Evolutionary conservation across 2,888 invertebrate species (phyloP).

Genomic region (Parelbella ahira): DNA sequence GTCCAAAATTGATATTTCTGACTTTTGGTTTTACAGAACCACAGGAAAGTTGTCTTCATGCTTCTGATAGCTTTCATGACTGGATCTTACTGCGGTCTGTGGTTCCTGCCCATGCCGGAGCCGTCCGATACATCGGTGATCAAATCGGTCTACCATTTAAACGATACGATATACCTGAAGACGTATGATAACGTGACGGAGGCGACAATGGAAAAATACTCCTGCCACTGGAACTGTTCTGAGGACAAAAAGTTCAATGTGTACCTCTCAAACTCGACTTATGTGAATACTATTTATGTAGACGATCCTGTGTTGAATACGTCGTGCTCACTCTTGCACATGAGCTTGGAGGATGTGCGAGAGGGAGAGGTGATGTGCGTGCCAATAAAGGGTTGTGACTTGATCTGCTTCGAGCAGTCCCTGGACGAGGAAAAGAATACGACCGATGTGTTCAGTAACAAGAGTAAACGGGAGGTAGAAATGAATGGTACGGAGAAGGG

Average conservation of each 20-base stretch:
- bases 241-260: conserved; percentile 44
- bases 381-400: conserved; percentile 50
- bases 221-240: conserved; percentile 64
- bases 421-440: conserved; percentile 12
- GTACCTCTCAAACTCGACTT: conserved; percentile 52
- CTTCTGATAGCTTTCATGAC: conserved; percentile 83
- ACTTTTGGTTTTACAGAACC: conserved; percentile 54
- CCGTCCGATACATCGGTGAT: conserved; percentile 36
- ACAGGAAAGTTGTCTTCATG: conserved; percentile 87
- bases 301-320: conserved; percentile 45
- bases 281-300: conserved; percentile 53
- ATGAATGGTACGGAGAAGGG: conserved; percentile 30
- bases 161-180: conserved; percentile 57
- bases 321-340: conserved; percentile 55
- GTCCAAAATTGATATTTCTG: too few species aligned
- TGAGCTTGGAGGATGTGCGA: conserved; percentile 48
- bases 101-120: conserved; percentile 74
- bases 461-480: conserved; percentile 33
- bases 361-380: conserved; percentile 48
- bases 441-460: conserved; percentile 27
- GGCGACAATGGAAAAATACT: conserved; percentile 47
- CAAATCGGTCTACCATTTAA: conserved; percentile 55
- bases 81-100: conserved; percentile 84
- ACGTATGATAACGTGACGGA: conserved; percentile 35
- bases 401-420: conserved; percentile 55